A percentile compares a stretch with the other conserved stretches of the same genome.
Evolutionary conservation across 2,888 invertebrate species (phyloP).

Genomic region (Prenolepis imparis): DNA sequence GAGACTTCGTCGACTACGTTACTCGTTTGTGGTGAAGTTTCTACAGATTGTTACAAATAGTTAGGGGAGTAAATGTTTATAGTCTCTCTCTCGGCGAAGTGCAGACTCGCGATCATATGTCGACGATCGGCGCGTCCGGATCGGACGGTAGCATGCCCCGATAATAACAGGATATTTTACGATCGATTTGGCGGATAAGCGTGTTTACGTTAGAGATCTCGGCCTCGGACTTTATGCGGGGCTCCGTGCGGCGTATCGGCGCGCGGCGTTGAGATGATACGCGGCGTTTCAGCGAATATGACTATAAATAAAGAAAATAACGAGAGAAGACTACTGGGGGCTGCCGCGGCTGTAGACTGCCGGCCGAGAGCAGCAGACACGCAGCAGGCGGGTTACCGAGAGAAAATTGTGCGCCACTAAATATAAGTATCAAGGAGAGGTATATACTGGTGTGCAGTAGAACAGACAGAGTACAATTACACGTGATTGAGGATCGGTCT

Average conservation of each 20-base stretch:
- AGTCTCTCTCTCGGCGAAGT: background rate
- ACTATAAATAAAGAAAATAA: constrained; percentile 55
- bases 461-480: constrained; percentile 72
- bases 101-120: constrained; percentile 26
- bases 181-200: constrained; percentile 53
- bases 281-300: constrained; percentile 57
- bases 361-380: constrained; percentile 47
- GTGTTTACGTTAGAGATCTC: constrained; percentile 58
- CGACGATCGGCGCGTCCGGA: constrained; percentile 25
- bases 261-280: constrained; percentile 49
- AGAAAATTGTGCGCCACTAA: constrained; percentile 68
- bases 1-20: background rate
- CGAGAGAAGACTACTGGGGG: constrained; percentile 34
- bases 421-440: constrained; percentile 62
- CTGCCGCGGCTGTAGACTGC: background rate
- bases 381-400: constrained; percentile 45
- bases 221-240: constrained; percentile 47
- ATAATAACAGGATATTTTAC: constrained; percentile 57
- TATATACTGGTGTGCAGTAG: constrained; percentile 51
- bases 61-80: constrained; percentile 28
- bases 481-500: constrained; percentile 72
- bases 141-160: constrained; percentile 48
- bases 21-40: background rate
- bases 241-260: constrained; percentile 25
- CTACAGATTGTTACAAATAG: constrained; percentile 14